A percentile compares a stretch with the other conserved stretches of the same genome.
These are phyloP conservation scores for Solea senegalensis DNA, from an alignment of 2,113 vertebrate species.

Conservation along the genomic window DNA sequence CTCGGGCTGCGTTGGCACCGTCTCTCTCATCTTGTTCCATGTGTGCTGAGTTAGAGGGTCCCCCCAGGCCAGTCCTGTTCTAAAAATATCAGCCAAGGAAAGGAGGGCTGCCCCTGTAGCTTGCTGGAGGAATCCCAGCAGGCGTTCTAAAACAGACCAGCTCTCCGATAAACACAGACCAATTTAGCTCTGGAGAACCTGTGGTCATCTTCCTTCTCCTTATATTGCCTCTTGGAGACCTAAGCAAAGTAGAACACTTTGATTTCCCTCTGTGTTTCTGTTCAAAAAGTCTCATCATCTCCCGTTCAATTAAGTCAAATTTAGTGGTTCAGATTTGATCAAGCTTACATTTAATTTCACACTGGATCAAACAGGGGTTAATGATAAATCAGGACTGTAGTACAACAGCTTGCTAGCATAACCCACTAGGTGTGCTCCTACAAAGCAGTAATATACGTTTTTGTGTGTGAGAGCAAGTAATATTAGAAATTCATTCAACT, in stretches of 20 bases:
- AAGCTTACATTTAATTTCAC: not conserved
- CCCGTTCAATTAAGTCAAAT: not conserved
- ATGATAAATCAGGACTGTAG: not conserved
- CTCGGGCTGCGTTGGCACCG: constrained; percentile 29
- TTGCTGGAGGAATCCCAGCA: constrained; percentile 67
- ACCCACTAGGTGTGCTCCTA: not conserved
- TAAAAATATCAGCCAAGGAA: constrained; percentile 75
- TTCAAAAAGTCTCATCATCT: not conserved
- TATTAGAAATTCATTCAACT: no score
- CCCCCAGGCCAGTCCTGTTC: constrained; percentile 65
- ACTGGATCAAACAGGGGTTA: constrained; percentile 3
- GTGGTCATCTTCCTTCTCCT: constrained; percentile 43
- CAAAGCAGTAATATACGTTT: no score
- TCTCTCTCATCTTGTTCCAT: constrained; percentile 54
- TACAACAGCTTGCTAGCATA: not conserved
- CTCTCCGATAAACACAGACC: constrained; percentile 57
- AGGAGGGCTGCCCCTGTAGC: constrained; percentile 70
- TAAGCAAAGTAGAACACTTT: not conserved
- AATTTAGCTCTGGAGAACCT: constrained; percentile 64
- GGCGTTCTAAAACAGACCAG: constrained; percentile 61
- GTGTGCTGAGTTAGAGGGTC: constrained; percentile 68
- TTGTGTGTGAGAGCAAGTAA: no score
- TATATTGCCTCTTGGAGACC: constrained; percentile 22
- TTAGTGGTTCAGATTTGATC: not conserved
- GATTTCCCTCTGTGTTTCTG: not conserved